These are phyloP conservation scores for Globodera rostochiensis DNA, from an alignment of 1,140 invertebrate genomes.

Conservation along the genomic window DNA sequence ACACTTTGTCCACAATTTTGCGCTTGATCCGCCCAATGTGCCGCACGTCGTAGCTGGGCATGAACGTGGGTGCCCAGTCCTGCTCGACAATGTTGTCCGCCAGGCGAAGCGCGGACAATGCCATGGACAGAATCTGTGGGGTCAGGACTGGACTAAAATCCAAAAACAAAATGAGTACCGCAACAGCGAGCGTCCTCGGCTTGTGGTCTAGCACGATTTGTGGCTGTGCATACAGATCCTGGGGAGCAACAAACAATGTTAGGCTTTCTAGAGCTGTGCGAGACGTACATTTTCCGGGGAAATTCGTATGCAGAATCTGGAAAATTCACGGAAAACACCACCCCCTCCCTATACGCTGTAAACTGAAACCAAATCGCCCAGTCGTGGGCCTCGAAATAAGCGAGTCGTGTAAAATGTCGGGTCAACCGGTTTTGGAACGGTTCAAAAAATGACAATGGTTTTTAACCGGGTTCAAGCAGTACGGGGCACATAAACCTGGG, in stretches of 20 bases:
- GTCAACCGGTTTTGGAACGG: no score
- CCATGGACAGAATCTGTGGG: conserved; percentile 27
- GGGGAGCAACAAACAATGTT: background rate
- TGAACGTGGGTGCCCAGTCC: conserved; percentile 26
- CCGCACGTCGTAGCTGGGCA: background rate
- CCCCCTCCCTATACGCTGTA: no score
- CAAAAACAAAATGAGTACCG: background rate
- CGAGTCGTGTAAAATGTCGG: no score
- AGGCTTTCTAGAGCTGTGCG: no score
- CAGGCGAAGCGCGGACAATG: conserved; percentile 17
- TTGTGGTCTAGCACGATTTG: conserved; percentile 38
- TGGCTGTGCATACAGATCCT: conserved; percentile 36
- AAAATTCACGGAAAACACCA: no score
- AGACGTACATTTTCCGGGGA: no score
- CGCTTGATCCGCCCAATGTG: conserved; percentile 14
- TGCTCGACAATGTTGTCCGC: conserved; percentile 10
- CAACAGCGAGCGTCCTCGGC: conserved; percentile 38
- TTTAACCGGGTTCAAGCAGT: no score
- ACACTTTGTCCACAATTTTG: conserved; percentile 29
- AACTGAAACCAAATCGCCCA: no score
- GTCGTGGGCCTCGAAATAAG: no score
- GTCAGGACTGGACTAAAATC: background rate
- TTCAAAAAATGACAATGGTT: no score
- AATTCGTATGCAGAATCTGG: no score
- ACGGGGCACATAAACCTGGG: no score